phyloP scores from a whole-genome alignment of 2,113 vertebrate genomes.

The Albula glossodonta region DNA sequence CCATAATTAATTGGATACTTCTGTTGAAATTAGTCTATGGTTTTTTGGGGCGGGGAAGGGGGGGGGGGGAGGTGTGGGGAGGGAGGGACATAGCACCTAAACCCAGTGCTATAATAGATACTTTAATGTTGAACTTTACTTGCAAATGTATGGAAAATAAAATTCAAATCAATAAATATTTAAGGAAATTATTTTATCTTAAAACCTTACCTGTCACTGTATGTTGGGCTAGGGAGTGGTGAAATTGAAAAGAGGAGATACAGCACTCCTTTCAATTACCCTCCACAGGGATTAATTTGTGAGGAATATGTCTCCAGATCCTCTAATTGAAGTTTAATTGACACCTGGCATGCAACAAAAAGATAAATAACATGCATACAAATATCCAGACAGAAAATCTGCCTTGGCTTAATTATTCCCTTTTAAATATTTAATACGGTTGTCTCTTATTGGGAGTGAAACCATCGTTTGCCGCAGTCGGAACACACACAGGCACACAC shows the following conservation, averaged over 20 bases:
- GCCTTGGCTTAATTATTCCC: background rate
- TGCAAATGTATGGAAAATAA: constrained; percentile 72
- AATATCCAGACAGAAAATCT: background rate
- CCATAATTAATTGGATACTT: constrained; percentile 39
- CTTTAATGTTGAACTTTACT: constrained; percentile 65
- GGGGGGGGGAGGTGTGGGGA: constrained; percentile 25
- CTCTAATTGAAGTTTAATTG: background rate
- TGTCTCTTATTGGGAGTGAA: background rate
- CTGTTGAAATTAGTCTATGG: constrained; percentile 29
- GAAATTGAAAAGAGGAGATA: background rate
- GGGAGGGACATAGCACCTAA: constrained; percentile 37
- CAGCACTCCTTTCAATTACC: background rate
- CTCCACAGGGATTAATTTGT: background rate
- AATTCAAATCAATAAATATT: constrained; percentile 73
- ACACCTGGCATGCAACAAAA: background rate
- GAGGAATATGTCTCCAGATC: background rate
- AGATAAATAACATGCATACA: background rate
- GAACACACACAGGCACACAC: background rate
- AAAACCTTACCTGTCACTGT: constrained; percentile 33
- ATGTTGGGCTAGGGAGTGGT: constrained; percentile 14
- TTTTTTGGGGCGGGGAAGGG: background rate
- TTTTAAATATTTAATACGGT: background rate
- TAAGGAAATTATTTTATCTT: constrained; percentile 64
- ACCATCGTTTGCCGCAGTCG: background rate
- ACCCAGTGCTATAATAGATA: constrained; percentile 53